phyloP scores from a whole-genome alignment of 2,888 invertebrate species.

The Helicoverpa assulta region DNA sequence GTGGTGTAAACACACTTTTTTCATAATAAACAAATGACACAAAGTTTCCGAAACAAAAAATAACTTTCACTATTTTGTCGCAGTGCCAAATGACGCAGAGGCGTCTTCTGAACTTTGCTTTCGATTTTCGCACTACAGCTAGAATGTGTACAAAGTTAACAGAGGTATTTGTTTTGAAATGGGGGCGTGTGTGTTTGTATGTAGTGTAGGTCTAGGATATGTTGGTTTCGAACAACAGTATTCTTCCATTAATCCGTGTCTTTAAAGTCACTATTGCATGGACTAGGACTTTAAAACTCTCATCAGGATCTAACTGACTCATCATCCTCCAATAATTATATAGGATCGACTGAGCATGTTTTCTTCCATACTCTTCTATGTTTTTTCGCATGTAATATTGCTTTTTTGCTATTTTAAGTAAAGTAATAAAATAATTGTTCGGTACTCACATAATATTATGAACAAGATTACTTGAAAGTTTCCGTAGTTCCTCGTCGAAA shows the following conservation, averaged over 20 bases:
- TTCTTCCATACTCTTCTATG: too few species aligned
- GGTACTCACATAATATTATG: slow-evolving; percentile 93
- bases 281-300: too few species aligned
- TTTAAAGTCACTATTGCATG: too few species aligned
- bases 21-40: slow-evolving; percentile 10
- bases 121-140: slow-evolving; percentile 24
- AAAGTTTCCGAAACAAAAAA: slow-evolving; percentile 32
- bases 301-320: too few species aligned
- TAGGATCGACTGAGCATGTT: too few species aligned
- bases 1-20: slow-evolving; percentile 2
- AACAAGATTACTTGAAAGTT: slow-evolving; percentile 96
- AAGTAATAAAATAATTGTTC: not conserved
- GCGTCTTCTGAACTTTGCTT: slow-evolving; percentile 25
- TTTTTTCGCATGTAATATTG: too few species aligned
- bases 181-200: not conserved
- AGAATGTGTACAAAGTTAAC: slow-evolving; percentile 10
- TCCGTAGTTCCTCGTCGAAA: slow-evolving; percentile 95
- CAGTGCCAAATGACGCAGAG: slow-evolving; percentile 47
- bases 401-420: too few species aligned
- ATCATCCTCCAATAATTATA: too few species aligned
- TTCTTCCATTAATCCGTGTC: too few species aligned
- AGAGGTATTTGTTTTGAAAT: slow-evolving; percentile 27
- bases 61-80: slow-evolving; percentile 53
- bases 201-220: slow-evolving; percentile 8
- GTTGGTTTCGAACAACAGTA: not conserved